These are phyloP conservation scores for Macrocentrus cingulum DNA, from an alignment of 1,140 invertebrate species.

Conservation along the genomic window DNA sequence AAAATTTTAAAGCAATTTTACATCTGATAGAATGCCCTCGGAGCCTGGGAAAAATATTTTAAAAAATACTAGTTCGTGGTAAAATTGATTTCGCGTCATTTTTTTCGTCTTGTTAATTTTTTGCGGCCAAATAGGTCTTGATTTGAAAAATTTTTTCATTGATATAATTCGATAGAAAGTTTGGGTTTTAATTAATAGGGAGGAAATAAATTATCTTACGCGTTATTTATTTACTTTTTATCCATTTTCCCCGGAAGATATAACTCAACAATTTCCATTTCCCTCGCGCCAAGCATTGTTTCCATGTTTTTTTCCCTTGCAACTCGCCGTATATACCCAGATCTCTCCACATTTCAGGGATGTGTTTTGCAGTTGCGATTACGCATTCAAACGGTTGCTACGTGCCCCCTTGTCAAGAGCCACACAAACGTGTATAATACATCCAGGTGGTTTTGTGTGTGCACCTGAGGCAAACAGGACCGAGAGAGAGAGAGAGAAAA, in stretches of 20 bases:
- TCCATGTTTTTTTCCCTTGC: slow-evolving; percentile 1
- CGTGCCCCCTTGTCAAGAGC: slow-evolving; percentile 3
- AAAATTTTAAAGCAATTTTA: neutral
- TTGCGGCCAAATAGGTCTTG: no score
- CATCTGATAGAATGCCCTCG: neutral
- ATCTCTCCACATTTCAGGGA: slow-evolving; percentile 11
- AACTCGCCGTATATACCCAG: neutral
- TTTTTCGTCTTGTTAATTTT: no score
- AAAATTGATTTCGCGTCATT: no score
- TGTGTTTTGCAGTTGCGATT: slow-evolving; percentile 19
- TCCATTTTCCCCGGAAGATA: neutral
- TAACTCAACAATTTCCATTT: slow-evolving; percentile 6
- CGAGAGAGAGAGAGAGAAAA: no score
- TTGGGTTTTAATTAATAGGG: no score
- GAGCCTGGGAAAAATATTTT: no score
- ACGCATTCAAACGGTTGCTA: slow-evolving; percentile 19
- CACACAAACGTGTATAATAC: slow-evolving; percentile 11
- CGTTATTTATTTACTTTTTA: no score
- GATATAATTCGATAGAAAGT: no score
- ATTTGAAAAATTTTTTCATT: no score
- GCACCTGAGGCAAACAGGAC: neutral
- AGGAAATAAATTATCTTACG: no score
- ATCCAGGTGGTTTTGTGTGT: slow-evolving; percentile 3
- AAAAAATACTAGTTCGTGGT: no score
- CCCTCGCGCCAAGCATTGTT: no score